These are phyloP conservation scores for Prunella strophiata DNA, from an alignment of 2,797 vertebrate species.

Conservation along the genomic window DNA sequence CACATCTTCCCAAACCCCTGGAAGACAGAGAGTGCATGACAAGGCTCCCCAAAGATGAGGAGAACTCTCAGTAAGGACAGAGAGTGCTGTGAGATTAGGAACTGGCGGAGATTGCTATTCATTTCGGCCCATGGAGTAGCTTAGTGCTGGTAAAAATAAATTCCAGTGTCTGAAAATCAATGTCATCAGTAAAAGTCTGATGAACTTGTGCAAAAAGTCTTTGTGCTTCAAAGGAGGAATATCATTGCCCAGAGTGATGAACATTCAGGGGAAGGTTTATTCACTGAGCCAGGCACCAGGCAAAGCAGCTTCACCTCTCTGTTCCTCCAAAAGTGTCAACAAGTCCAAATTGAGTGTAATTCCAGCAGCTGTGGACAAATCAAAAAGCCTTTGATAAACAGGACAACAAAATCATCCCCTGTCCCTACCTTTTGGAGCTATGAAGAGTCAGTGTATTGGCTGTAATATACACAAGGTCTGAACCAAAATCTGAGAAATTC, in stretches of 20 bases:
- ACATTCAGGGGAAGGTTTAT: neutral
- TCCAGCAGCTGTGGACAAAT: neutral
- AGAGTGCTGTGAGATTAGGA: neutral
- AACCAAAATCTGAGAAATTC: neutral
- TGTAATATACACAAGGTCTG: neutral
- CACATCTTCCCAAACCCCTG: neutral
- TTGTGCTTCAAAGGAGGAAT: neutral
- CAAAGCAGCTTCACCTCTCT: neutral
- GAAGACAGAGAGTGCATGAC: neutral
- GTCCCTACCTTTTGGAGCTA: neutral
- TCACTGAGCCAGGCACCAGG: neutral
- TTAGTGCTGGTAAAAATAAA: neutral
- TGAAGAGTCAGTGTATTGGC: neutral
- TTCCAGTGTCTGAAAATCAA: neutral
- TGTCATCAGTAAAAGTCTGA: neutral
- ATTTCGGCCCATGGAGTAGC: neutral
- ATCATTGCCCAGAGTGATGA: neutral
- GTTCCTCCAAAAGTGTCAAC: neutral
- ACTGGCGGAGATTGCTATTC: neutral
- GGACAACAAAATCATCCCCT: neutral
- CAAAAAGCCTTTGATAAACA: neutral
- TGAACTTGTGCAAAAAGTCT: neutral
- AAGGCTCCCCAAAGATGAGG: neutral
- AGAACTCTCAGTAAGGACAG: neutral
- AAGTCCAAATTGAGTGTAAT: neutral